Evolutionary conservation across 2,113 vertebrate species (phyloP).

Genomic region (Benitochromis conjunctus): DNA sequence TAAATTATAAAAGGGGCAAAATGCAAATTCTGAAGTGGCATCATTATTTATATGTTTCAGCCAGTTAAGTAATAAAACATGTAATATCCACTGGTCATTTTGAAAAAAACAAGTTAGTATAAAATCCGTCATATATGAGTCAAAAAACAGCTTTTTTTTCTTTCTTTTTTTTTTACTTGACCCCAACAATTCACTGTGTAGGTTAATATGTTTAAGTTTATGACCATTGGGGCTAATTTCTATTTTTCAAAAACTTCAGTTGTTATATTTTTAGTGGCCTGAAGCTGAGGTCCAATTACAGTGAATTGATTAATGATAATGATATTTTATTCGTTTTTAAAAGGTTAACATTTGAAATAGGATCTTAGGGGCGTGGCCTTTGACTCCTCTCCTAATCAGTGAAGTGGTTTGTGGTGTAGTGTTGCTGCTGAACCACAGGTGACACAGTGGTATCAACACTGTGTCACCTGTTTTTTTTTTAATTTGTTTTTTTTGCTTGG

Average conservation of each 20-base stretch:
- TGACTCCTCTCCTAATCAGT: background rate
- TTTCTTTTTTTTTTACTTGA: background rate
- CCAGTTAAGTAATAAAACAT: accelerated
- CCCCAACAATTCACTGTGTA: background rate
- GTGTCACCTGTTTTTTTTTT: background rate
- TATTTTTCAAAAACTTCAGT: background rate
- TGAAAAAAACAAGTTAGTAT: background rate
- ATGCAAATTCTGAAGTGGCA: background rate
- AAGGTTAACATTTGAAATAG: background rate
- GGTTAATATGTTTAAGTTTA: background rate
- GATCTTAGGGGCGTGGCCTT: background rate
- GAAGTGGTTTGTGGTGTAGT: background rate
- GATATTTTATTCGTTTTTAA: background rate
- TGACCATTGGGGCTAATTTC: background rate
- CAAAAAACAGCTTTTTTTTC: background rate
- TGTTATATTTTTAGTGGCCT: background rate
- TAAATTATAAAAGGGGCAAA: background rate
- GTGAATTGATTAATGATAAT: background rate
- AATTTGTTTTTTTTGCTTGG: background rate
- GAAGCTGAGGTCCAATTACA: background rate
- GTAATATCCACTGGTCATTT: background rate
- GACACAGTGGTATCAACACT: background rate
- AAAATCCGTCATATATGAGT: background rate
- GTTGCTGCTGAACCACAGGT: background rate
- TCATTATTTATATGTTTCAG: background rate